phyloP scores from a whole-genome alignment of 2,113 vertebrate genomes.

The Elephas maximus region DNA sequence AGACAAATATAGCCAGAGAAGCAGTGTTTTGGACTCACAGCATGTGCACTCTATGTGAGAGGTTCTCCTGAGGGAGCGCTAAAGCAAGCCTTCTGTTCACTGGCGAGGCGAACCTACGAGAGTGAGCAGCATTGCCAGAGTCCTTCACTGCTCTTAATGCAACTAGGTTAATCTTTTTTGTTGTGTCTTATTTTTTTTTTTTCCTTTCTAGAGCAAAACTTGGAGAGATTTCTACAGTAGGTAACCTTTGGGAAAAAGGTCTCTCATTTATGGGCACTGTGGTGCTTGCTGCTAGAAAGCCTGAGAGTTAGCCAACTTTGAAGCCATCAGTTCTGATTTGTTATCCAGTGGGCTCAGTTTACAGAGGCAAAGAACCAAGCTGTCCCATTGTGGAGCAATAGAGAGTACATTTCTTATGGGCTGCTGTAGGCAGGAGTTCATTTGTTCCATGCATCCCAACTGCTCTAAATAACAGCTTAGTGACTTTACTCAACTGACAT shows the following conservation, averaged over 20 bases:
- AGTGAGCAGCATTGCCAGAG: background rate
- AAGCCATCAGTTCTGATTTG: conserved; percentile 51
- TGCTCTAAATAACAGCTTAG: conserved; percentile 33
- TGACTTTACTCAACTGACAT: background rate
- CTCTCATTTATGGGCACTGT: conserved; percentile 28
- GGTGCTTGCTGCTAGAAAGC: conserved; percentile 6
- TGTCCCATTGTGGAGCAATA: background rate
- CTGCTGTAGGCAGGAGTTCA: background rate
- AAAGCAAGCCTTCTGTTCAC: conserved; percentile 35
- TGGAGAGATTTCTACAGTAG: conserved; percentile 48
- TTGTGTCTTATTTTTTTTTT: conserved; percentile 46
- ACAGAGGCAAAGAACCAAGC: background rate
- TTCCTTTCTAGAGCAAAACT: conserved; percentile 52
- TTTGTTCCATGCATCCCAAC: conserved; percentile 27
- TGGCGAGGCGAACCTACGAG: background rate
- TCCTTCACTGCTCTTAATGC: conserved; percentile 72
- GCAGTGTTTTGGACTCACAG: conserved; percentile 59
- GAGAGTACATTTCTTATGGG: background rate
- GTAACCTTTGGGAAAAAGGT: conserved; percentile 55
- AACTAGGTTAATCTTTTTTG: conserved; percentile 78
- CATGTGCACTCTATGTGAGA: background rate
- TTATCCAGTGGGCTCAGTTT: background rate
- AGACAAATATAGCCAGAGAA: conserved; percentile 75
- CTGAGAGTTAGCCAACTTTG: background rate
- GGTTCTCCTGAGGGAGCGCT: conserved; percentile 36